Evolutionary conservation across 2,113 vertebrate species (phyloP), one percentile per base, ranked within the genome.

Genomic region (Delphinapterus leucas): DNA sequence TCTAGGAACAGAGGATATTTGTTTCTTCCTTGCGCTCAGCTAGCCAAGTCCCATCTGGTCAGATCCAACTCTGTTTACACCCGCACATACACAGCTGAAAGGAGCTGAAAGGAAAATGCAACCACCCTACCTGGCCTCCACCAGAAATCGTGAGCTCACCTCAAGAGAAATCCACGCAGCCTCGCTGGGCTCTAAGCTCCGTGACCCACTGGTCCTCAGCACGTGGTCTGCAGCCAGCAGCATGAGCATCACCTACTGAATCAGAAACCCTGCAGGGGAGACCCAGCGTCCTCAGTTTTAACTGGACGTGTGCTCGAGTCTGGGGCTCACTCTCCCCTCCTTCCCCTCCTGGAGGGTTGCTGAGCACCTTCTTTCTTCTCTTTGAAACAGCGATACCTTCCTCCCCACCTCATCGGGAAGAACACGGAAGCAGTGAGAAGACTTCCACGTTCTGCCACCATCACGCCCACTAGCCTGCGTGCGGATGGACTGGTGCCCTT

Each of bases 361-460:
- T 5, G 47, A 55, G 8, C 25, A 26, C 6, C 21, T 25, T 8
- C 63, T 21, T 63, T 38, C 26, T 63, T 31, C 12, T n/a, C 76
- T 25, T 7, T 1, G 12, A 49, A 71, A 49, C 7, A 5, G 41
- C 6, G 63, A 23, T 2, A 0, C 25, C 18, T 15, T 15, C 5
- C 10, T 15, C 53, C 36, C 31, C 11, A 1, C 31, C 38, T 49
- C 33, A 21, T 36, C 15, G 13, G 0, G 18, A 2, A 31, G 31
- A 31, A 17, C 25, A 5, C 1, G 8, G 53, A 18, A 21, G 14
- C 15, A 18, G 38, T 1, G 25, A 47, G 84, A 20, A 6, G 38
- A 65, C 26, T 4, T 38, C 6, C 17, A 2, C 1, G 0, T 8
- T 9, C 9, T 0, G 12, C 38, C 1, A 1, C 12, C 21, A 2